These are phyloP conservation scores for Molossus alvarezi DNA, from an alignment of 2,797 vertebrate species.

Conservation along the genomic window DNA sequence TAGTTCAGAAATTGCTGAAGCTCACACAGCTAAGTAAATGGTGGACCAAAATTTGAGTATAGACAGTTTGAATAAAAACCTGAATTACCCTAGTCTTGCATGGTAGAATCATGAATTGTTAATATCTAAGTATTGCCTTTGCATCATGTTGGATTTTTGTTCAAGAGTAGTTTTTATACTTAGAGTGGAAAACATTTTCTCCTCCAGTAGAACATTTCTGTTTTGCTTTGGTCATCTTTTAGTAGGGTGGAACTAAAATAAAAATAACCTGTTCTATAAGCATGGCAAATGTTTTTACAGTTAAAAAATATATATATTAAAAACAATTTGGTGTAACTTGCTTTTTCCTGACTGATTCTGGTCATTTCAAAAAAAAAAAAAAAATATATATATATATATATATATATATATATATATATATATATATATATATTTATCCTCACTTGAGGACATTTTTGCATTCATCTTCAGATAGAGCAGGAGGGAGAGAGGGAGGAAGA, in stretches of 20 bases:
- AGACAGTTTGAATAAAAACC: not conserved
- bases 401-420: too few relatives aligned
- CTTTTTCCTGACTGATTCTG: not conserved
- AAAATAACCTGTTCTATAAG: conserved; percentile 1
- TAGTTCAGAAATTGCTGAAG: conserved; percentile 35
- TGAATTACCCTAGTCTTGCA: not conserved
- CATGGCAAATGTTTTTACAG: not conserved
- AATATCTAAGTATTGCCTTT: not conserved
- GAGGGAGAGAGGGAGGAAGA: too few relatives aligned
- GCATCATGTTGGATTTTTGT: conserved; percentile 27
- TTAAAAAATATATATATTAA: not conserved
- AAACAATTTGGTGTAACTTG: not conserved
- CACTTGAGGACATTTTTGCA: too few relatives aligned
- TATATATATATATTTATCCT: too few relatives aligned
- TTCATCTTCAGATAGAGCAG: too few relatives aligned
- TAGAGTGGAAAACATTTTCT: not conserved
- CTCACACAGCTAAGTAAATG: not conserved
- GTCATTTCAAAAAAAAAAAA: too few relatives aligned
- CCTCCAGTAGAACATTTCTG: not conserved
- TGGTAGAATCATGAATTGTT: not conserved
- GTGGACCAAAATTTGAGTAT: not conserved
- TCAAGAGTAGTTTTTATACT: not conserved
- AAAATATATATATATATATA: too few relatives aligned
- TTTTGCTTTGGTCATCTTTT: conserved; percentile 17
- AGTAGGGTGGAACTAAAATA: not conserved